A percentile compares a stretch with the other conserved stretches of the same genome.
These are phyloP conservation scores for Epinephelus moara DNA, from an alignment of 2,113 vertebrate genomes.

Conservation along the genomic window DNA sequence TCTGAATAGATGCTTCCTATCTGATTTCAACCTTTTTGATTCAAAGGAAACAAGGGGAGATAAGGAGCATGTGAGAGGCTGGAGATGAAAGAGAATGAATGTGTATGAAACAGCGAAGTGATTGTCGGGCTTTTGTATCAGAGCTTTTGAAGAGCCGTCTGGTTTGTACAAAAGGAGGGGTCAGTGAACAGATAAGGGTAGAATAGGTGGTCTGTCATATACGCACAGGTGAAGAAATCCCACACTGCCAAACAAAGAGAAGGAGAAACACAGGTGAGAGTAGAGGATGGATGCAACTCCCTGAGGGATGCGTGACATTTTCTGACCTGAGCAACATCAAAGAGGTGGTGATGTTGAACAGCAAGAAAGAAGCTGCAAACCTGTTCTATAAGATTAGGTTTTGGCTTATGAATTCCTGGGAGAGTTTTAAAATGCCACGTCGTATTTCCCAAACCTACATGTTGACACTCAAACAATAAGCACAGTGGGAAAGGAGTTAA, in stretches of 20 bases:
- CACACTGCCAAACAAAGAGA: conserved; percentile 42
- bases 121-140: conserved; percentile 41
- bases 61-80: conserved; percentile 17
- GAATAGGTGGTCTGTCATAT: conserved; percentile 31
- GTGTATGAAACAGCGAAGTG: conserved; percentile 32
- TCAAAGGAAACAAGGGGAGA: conserved; percentile 23
- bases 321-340: conserved; percentile 6
- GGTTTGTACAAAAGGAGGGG: conserved; percentile 45
- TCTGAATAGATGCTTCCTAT: neutral
- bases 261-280: conserved; percentile 21
- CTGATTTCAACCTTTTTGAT: neutral
- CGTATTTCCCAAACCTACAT: neutral
- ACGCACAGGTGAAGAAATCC: conserved; percentile 36
- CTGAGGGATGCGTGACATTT: conserved; percentile 22
- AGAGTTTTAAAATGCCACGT: neutral
- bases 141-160: conserved; percentile 57
- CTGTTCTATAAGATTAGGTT: neutral
- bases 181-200: conserved; percentile 43
- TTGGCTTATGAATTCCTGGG: neutral
- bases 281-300: conserved; percentile 6
- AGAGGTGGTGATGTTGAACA: conserved; percentile 9
- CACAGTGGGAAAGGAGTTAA: no score
- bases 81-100: conserved; percentile 54
- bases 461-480: neutral
- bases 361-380: neutral